These are phyloP conservation scores for Gorsachius goisagi DNA, from an alignment of 2,113 vertebrate genomes.

Conservation along the genomic window DNA sequence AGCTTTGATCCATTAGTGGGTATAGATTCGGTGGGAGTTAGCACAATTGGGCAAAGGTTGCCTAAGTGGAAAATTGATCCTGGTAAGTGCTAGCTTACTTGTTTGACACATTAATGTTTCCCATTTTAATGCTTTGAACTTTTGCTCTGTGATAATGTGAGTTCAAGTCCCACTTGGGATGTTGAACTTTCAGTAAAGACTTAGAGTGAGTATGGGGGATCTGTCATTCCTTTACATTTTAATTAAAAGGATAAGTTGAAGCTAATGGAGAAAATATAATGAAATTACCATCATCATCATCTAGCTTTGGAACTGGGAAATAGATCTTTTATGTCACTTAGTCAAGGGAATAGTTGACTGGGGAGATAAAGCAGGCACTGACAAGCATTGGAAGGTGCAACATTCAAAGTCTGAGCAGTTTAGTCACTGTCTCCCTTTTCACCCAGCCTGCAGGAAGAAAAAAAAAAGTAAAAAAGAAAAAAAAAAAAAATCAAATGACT, in stretches of 20 bases:
- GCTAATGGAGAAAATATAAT: slow-evolving; percentile 45
- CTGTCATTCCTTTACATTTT: slow-evolving; percentile 43
- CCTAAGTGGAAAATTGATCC: slow-evolving; percentile 80
- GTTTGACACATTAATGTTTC: slow-evolving; percentile 56
- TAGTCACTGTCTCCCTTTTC: not conserved
- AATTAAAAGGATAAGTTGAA: slow-evolving; percentile 63
- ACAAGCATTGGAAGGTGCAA: not conserved
- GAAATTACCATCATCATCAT: slow-evolving; percentile 13
- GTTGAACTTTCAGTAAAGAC: slow-evolving; percentile 42
- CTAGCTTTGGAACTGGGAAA: slow-evolving; percentile 14
- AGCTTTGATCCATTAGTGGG: slow-evolving; percentile 70
- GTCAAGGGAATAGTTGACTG: not conserved
- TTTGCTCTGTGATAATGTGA: slow-evolving; percentile 47
- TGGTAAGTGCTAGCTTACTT: slow-evolving; percentile 62
- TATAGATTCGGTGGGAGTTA: slow-evolving; percentile 73
- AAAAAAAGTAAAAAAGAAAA: not conserved
- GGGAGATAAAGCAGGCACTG: not conserved
- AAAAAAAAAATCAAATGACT: not conserved
- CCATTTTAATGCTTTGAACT: slow-evolving; percentile 70
- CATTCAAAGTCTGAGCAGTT: not conserved
- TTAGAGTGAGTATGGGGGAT: not conserved
- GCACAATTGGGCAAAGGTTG: slow-evolving; percentile 67
- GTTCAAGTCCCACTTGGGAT: slow-evolving; percentile 41
- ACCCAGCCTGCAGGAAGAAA: not conserved
- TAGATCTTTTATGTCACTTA: not conserved